Evolutionary conservation across 2,113 vertebrate genomes (phyloP).

Genomic region (Lasiurus cinereus): DNA sequence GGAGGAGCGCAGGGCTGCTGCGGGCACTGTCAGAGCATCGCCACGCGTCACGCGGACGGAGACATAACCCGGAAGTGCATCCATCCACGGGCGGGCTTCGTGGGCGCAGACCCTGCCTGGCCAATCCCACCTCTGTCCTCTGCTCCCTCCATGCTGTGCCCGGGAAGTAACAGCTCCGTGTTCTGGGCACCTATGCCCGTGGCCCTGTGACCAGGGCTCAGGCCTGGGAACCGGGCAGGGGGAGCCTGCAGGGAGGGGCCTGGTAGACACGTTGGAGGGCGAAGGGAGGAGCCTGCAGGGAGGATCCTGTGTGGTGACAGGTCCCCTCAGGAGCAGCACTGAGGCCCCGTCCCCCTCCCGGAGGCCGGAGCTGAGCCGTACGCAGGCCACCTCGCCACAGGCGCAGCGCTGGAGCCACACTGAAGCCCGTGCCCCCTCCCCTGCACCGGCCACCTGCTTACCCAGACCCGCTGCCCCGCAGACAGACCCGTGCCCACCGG

Average conservation of each 20-base stretch:
- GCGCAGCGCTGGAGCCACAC: neutral
- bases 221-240: neutral
- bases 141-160: neutral
- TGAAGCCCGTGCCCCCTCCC: neutral
- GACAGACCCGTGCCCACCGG: neutral
- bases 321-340: neutral
- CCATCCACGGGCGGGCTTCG: too few species aligned
- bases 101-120: accelerated
- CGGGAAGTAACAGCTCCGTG: too few species aligned
- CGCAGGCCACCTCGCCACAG: accelerated
- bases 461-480: accelerated
- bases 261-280: too few species aligned
- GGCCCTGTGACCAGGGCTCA: neutral
- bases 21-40: neutral
- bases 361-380: neutral
- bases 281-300: neutral
- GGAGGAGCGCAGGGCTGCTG: neutral
- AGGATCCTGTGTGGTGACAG: neutral
- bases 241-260: too few species aligned
- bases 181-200: neutral
- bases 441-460: accelerated
- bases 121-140: neutral
- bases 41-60: accelerated
- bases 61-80: accelerated
- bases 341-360: neutral